These are phyloP conservation scores for Autographa pulchrina DNA, from an alignment of 2,888 invertebrate species.

Conservation along the genomic window DNA sequence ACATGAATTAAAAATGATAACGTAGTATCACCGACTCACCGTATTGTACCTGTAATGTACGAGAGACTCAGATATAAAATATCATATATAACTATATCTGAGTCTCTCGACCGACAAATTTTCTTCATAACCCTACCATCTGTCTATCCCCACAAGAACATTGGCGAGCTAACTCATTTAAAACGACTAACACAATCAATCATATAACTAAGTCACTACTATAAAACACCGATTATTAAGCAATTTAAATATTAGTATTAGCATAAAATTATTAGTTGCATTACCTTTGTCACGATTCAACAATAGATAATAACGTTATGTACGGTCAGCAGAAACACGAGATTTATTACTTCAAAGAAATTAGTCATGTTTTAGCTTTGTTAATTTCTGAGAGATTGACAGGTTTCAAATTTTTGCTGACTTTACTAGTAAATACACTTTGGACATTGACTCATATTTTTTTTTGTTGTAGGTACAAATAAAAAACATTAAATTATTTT, in stretches of 20 bases:
- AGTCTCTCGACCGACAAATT: too few species aligned
- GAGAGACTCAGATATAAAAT: too few species aligned
- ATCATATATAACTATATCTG: too few species aligned
- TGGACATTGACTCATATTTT: neutral
- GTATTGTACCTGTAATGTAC: too few species aligned
- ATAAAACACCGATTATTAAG: slow-evolving; percentile 45
- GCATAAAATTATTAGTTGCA: slow-evolving; percentile 56
- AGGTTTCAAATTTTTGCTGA: slow-evolving; percentile 34
- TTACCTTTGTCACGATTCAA: slow-evolving; percentile 57
- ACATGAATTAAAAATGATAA: too few species aligned
- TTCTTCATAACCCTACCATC: too few species aligned
- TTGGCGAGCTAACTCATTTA: neutral
- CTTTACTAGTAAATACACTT: neutral
- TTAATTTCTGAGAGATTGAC: neutral
- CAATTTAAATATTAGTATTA: slow-evolving; percentile 53
- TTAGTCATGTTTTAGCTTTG: neutral
- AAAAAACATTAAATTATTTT: too few species aligned
- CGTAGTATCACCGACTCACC: too few species aligned
- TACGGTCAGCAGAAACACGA: slow-evolving; percentile 46
- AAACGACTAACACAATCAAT: slow-evolving; percentile 5
- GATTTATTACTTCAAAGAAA: slow-evolving; percentile 8
- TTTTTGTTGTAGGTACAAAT: neutral
- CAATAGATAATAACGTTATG: slow-evolving; percentile 53
- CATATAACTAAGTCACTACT: slow-evolving; percentile 3
- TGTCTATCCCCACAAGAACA: neutral